Conservation (phyloP, 2,797 vertebrate species). For the Anisognathus igniventris region DNA sequence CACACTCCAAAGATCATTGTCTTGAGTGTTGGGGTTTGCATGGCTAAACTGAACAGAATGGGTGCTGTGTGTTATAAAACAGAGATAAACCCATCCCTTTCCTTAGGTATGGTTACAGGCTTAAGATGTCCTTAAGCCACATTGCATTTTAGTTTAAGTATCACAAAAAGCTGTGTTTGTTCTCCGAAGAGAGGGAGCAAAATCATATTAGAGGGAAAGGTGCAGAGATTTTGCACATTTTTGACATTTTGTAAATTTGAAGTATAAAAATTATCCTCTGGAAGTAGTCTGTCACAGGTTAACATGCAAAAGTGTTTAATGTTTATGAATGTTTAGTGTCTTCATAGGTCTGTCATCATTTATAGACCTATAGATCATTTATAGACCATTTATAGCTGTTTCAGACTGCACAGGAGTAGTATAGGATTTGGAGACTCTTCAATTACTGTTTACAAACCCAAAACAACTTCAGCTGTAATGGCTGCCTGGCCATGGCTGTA, state of each 20-base stretch:
- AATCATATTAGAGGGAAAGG: not conserved
- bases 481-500: not conserved
- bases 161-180: not conserved
- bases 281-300: not conserved
- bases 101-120: not conserved
- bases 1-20: not conserved
- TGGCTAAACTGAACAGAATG: not conserved
- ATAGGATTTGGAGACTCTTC: not conserved
- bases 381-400: not conserved
- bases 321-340: not conserved
- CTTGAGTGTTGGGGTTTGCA: not conserved
- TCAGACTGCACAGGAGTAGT: not conserved
- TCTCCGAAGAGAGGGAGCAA: rapidly evolving
- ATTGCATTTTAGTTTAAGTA: not conserved
- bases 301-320: not conserved
- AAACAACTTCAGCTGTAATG: not conserved
- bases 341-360: not conserved
- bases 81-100: not conserved
- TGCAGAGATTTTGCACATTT: not conserved
- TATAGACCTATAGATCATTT: not conserved
- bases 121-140: not conserved
- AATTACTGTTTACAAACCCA: not conserved
- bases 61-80: not conserved
- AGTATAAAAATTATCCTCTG: not conserved
- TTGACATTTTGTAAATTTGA: not conserved